Evolutionary conservation across 2,113 vertebrate genomes (phyloP).

Genomic region (Leptosomus discolor): DNA sequence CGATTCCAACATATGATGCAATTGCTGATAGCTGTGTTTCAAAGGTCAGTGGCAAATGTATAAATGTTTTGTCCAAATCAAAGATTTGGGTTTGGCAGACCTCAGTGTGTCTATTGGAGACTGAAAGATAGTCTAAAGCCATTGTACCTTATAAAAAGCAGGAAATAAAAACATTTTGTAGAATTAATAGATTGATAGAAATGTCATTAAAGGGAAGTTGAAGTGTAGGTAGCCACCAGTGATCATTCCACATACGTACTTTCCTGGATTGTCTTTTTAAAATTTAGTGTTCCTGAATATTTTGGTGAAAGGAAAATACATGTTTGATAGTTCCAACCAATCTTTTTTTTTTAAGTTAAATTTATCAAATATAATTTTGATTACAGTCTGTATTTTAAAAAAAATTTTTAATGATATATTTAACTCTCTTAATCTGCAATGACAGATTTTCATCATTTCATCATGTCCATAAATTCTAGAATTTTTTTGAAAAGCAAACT

Average conservation of each 20-base stretch:
- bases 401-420: neutral
- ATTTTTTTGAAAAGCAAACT: neutral
- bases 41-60: neutral
- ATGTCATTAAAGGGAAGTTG: neutral
- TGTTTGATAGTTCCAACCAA: neutral
- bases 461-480: neutral
- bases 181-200: neutral
- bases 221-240: neutral
- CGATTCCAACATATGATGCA: too few relatives aligned
- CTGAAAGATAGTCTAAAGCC: neutral
- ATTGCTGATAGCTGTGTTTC: neutral
- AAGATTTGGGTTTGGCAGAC: neutral
- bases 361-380: neutral
- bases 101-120: neutral
- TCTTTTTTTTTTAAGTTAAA: too few relatives aligned
- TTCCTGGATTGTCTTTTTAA: neutral
- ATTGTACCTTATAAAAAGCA: neutral
- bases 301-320: neutral
- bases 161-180: neutral
- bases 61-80: neutral
- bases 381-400: neutral
- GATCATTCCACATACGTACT: fast-evolving
- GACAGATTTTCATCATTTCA: neutral
- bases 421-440: neutral
- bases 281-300: neutral